Percentiles rank a stretch among this genome's conserved stretches.
These are phyloP conservation scores for Trinorchestia longiramus DNA, from an alignment of 1,140 invertebrate species.

Conservation along the genomic window DNA sequence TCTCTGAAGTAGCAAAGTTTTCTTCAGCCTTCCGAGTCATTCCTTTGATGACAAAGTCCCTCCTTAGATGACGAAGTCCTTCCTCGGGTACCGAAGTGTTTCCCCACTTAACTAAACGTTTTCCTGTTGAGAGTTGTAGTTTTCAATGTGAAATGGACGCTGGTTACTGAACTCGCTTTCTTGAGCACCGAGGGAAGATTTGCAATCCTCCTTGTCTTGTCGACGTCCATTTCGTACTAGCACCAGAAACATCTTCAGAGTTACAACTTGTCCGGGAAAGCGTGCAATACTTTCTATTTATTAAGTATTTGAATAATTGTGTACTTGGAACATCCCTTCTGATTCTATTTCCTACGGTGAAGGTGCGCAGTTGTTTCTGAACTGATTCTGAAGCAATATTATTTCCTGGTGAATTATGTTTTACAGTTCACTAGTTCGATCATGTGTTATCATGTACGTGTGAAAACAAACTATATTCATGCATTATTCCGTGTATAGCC, in stretches of 20 bases:
- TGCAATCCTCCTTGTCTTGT: neutral
- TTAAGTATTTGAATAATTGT: neutral
- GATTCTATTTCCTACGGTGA: neutral
- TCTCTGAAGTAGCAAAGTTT: too few relatives aligned
- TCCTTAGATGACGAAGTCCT: neutral
- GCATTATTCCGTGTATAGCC: too few relatives aligned
- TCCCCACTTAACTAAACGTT: neutral
- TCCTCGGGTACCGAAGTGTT: neutral
- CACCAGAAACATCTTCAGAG: neutral
- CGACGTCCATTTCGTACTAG: neutral
- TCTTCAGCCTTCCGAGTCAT: too few relatives aligned
- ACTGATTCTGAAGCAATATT: neutral
- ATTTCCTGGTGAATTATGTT: neutral
- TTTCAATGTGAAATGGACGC: neutral
- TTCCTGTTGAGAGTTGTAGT: neutral
- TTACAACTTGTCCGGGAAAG: neutral
- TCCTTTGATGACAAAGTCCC: neutral
- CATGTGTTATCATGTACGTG: neutral
- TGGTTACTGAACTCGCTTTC: neutral
- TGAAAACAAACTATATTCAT: too few relatives aligned
- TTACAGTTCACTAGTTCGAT: neutral
- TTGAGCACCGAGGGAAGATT: neutral
- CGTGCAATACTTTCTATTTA: neutral
- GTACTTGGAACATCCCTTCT: neutral
- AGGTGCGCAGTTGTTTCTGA: neutral